These are phyloP conservation scores for Natator depressus DNA, from an alignment of 2,113 vertebrate species.

Conservation along the genomic window DNA sequence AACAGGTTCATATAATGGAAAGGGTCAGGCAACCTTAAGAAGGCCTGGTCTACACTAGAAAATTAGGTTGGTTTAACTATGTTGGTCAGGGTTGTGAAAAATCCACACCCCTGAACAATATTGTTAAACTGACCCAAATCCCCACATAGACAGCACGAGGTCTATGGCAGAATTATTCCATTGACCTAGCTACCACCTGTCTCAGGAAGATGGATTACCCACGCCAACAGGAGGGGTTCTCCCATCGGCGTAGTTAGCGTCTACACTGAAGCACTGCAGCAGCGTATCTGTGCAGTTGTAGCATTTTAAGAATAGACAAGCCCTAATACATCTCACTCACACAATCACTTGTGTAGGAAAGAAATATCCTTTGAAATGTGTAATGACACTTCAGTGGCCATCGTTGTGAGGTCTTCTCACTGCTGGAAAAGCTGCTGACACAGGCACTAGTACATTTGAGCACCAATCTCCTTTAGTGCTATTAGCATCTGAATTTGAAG, in stretches of 20 bases:
- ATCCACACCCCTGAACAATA: neutral
- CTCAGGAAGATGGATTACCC: neutral
- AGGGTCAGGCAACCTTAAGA: neutral
- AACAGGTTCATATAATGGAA: neutral
- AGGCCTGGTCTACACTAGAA: neutral
- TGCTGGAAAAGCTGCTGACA: neutral
- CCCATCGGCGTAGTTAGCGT: no score
- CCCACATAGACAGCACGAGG: neutral
- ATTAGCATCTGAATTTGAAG: neutral
- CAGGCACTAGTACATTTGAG: neutral
- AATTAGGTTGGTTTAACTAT: neutral
- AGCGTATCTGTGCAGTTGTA: no score
- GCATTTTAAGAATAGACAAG: neutral
- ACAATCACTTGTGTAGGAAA: neutral
- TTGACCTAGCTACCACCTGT: neutral
- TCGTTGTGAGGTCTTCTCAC: neutral
- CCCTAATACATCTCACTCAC: neutral
- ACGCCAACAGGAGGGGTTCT: no score
- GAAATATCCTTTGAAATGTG: neutral
- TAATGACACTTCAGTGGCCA: neutral
- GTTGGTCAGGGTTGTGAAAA: neutral
- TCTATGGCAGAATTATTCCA: neutral
- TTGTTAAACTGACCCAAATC: neutral
- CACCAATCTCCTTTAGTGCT: neutral
- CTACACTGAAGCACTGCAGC: no score